These are phyloP conservation scores for Heterodera filipjevi DNA, from an alignment of 2,888 invertebrate species.

Conservation along the genomic window DNA sequence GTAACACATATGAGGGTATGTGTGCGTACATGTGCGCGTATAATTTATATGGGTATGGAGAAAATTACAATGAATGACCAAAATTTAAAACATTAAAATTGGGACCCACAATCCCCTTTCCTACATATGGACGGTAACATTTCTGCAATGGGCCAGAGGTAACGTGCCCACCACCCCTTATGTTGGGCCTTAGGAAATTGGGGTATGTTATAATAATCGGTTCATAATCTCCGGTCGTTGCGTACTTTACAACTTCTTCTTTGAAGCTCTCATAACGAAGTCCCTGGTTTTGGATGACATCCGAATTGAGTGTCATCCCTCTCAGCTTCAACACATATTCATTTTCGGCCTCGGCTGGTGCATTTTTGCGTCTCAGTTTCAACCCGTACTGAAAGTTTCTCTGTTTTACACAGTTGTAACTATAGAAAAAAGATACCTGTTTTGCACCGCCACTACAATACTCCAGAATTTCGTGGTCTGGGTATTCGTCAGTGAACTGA, in stretches of 20 bases:
- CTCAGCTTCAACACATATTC: slow-evolving; percentile 1
- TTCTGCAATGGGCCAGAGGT: neutral
- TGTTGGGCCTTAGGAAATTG: neutral
- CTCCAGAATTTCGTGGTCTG: slow-evolving; percentile 3
- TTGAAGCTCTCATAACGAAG: slow-evolving; percentile 10
- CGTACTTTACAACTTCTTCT: slow-evolving; percentile 6
- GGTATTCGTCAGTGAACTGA: slow-evolving; percentile 29
- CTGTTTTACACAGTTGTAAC: too few relatives aligned
- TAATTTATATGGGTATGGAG: too few relatives aligned
- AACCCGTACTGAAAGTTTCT: neutral
- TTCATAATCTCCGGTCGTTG: neutral
- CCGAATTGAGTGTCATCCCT: neutral
- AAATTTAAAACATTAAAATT: too few relatives aligned
- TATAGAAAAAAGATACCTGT: neutral
- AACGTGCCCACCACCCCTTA: neutral
- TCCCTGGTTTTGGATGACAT: neutral
- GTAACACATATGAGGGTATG: too few relatives aligned
- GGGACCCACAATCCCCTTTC: neutral
- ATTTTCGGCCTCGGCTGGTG: neutral
- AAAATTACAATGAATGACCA: too few relatives aligned
- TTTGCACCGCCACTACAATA: slow-evolving; percentile 11
- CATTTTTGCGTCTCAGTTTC: neutral
- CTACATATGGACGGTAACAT: slow-evolving; percentile 7
- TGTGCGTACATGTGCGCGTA: too few relatives aligned
- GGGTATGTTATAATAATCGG: neutral